Base-by-base conservation (phyloP, 2,888 invertebrate species). In the Slavum lentiscoides region DNA sequence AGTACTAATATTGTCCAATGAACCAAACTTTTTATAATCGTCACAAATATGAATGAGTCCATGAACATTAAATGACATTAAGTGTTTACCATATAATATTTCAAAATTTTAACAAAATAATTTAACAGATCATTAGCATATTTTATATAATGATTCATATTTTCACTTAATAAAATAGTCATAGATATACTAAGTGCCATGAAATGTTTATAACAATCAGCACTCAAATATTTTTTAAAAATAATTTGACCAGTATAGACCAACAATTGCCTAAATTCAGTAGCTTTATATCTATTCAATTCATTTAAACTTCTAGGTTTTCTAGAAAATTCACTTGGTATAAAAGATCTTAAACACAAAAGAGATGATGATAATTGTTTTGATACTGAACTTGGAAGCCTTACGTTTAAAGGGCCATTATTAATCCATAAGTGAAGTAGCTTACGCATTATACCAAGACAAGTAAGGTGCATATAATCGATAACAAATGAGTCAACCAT, bases 381-480 rank as follows among this genome's bases (percentile, higher is more conserved):
- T 43, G 66, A 30, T 80, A 21, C 61, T n/a, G 30, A 53, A 30
- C 23, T 37, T 66, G 77, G 21, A 37, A 74, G 21, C 68, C 82
- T 37, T 37, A 66, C 43, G 58, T 68, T 58, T 58, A 68, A 53
- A 53, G 69, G 53, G n/a, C 66, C 39, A 30, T 66, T 49, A 8
- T 21, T 21, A 43, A 67, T 7, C 67, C 43, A 67, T n/a, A 82
- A 43, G 23, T 30, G 39, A 17, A 84, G 39, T 37, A 84, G 64
- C 81, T 84, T 84, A 39, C 74, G 67, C 68, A 82, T 74, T 11
- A 85, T 84, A 77, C 85, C 85, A 19, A 85, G 77, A 74, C 85
- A 85, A 4, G 85, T 84, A 11, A 84, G 83, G 76, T 86, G 85
- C 85, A 86, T 86, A 69, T 84, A 85, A 82, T 86, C 85, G 7